Evolutionary conservation across 2,888 invertebrate genomes (phyloP).

Genomic region (Euspilapteryx auroguttella): DNA sequence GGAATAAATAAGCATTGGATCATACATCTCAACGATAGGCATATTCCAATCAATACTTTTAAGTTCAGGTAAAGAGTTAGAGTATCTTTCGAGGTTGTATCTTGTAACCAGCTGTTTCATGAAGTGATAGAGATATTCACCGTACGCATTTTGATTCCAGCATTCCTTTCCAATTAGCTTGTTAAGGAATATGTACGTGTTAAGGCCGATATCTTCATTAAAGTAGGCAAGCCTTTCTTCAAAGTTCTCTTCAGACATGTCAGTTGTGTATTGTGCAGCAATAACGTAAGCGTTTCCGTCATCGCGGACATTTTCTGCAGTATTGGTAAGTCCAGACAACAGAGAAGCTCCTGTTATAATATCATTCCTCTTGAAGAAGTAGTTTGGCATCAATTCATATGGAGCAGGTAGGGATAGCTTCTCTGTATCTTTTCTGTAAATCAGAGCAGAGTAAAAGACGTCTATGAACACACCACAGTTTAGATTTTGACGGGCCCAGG

Average conservation of each 20-base stretch:
- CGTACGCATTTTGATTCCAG: conserved; percentile 62
- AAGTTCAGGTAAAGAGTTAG: conserved; percentile 64
- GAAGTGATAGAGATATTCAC: conserved; percentile 64
- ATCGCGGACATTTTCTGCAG: conserved; percentile 20
- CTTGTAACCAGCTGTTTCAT: conserved; percentile 70
- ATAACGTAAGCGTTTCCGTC: conserved; percentile 38
- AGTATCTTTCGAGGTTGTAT: conserved; percentile 70
- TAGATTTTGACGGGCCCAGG: conserved; percentile 61
- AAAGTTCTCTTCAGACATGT: conserved; percentile 34
- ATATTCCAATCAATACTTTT: conserved; percentile 54
- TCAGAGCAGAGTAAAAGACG: conserved; percentile 58
- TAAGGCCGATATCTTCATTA: conserved; percentile 71
- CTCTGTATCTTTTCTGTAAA: conserved; percentile 60
- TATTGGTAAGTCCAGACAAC: conserved; percentile 20
- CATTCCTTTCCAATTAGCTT: too few species aligned
- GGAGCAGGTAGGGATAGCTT: conserved; percentile 64
- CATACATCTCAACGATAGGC: conserved; percentile 50
- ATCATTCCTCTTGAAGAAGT: conserved; percentile 65
- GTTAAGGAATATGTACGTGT: conserved; percentile 63
- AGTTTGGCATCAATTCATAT: conserved; percentile 69
- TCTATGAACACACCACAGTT: conserved; percentile 68
- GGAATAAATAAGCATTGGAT: conserved; percentile 63
- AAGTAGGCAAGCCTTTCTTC: conserved; percentile 68
- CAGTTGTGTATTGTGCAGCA: conserved; percentile 36
- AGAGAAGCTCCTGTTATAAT: conserved; percentile 43